Conservation (phyloP, 2,888 invertebrate genomes). For the Plusia festucae region DNA sequence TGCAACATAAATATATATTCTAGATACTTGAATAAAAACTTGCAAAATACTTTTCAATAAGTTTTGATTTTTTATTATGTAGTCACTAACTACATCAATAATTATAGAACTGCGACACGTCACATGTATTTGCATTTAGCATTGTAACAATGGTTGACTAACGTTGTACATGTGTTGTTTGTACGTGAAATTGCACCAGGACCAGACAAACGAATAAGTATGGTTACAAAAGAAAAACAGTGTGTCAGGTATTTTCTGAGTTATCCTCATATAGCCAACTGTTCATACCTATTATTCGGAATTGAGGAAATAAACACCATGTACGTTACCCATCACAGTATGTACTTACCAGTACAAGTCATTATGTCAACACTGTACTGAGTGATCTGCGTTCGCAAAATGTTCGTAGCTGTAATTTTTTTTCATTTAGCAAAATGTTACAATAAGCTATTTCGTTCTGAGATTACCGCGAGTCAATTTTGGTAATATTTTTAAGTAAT, state of each 20-base stretch:
- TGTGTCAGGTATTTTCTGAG: conserved; percentile 50
- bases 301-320: conserved; percentile 48
- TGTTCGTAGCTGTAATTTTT: neutral
- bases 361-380: conserved; percentile 47
- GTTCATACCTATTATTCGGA: conserved; percentile 9
- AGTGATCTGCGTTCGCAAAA: conserved; percentile 14
- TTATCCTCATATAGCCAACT: conserved; percentile 20
- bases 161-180: conserved; percentile 29
- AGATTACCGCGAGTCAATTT: too few relatives aligned
- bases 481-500: too few relatives aligned
- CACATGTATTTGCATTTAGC: conserved; percentile 22
- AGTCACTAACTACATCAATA: neutral
- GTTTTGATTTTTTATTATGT: neutral
- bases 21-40: conserved; percentile 1
- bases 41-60: neutral
- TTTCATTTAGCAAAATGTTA: neutral
- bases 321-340: conserved; percentile 10
- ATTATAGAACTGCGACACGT: conserved; percentile 29
- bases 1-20: conserved; percentile 7
- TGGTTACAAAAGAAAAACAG: conserved; percentile 16
- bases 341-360: conserved; percentile 32
- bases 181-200: conserved; percentile 37
- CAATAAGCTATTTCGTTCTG: too few relatives aligned
- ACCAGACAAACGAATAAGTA: conserved; percentile 31
- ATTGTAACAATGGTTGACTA: conserved; percentile 28